Evolutionary conservation across 1,140 invertebrate species (phyloP).

Genomic region (Tenebrio molitor): DNA sequence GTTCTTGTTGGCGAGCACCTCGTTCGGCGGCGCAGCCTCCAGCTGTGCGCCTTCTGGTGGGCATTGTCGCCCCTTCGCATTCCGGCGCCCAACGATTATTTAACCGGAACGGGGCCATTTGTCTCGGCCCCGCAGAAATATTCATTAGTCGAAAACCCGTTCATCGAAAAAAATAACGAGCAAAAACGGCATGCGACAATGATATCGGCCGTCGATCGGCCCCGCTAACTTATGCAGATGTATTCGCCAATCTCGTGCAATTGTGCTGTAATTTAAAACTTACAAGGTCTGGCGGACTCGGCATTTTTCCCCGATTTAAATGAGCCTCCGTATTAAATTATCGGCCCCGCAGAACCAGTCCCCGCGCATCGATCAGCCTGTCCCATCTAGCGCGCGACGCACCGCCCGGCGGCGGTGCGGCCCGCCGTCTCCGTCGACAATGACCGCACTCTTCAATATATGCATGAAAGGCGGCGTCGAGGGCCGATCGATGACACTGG

Average conservation of each 20-base stretch:
- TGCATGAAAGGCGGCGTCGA: too few relatives aligned
- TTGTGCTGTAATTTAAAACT: conserved; percentile 64
- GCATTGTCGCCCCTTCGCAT: conserved; percentile 5
- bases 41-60: too few relatives aligned
- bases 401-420: too few relatives aligned
- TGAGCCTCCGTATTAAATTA: conserved; percentile 62
- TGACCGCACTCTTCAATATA: too few relatives aligned
- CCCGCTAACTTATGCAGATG: conserved; percentile 63
- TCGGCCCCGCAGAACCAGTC: conserved; percentile 59
- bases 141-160: conserved; percentile 40
- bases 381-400: conserved; percentile 53
- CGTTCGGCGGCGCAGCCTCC: too few relatives aligned
- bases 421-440: too few relatives aligned
- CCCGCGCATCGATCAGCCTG: conserved; percentile 55
- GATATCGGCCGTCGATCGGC: conserved; percentile 61
- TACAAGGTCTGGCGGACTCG: conserved; percentile 55
- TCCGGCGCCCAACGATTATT: conserved; percentile 30
- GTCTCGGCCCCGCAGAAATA: conserved; percentile 41
- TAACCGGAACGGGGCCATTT: conserved; percentile 19
- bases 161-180: conserved; percentile 50
- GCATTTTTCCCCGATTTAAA: conserved; percentile 62
- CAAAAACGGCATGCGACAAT: conserved; percentile 59
- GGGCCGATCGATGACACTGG: background rate
- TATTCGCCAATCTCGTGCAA: conserved; percentile 65
- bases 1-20: too few relatives aligned